Evolutionary conservation across 2,797 vertebrate genomes (phyloP).

Genomic region (Myotis vivesi): DNA sequence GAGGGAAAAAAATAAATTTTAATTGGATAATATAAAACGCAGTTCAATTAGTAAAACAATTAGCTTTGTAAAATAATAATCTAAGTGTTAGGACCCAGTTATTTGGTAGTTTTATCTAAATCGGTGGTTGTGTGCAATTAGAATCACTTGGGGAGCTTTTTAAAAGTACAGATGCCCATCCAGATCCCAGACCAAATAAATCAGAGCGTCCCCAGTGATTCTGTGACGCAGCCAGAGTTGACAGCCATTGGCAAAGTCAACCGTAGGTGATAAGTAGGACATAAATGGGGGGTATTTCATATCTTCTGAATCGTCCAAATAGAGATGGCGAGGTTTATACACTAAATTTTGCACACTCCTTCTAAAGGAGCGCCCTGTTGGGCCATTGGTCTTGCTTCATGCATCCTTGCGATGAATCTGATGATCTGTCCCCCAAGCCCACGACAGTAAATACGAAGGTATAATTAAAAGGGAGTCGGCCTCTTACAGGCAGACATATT

Average conservation of each 20-base stretch:
- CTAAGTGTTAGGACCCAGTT: constrained; percentile 47
- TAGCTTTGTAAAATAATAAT: constrained; percentile 70
- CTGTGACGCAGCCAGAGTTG: neutral
- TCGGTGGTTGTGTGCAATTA: neutral
- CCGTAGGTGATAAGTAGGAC: neutral
- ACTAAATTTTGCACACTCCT: neutral
- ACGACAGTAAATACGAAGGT: constrained; percentile 13
- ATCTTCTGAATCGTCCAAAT: neutral
- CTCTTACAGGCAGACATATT: neutral
- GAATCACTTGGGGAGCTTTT: constrained; percentile 18
- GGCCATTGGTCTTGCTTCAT: constrained; percentile 36
- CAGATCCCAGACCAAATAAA: neutral
- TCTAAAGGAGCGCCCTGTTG: neutral
- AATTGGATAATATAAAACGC: constrained; percentile 50
- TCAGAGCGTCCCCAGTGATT: neutral
- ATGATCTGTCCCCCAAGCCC: neutral
- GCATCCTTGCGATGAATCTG: constrained; percentile 16
- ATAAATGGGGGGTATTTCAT: neutral
- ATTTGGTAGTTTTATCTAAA: constrained; percentile 36
- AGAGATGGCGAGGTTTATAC: neutral
- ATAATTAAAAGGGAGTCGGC: constrained; percentile 46
- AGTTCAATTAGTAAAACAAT: constrained; percentile 69
- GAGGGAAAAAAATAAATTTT: constrained; percentile 38
- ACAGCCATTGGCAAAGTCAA: neutral
- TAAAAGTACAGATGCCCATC: neutral